These are phyloP conservation scores for Poeciliopsis retropinna DNA, from an alignment of 2,113 vertebrate species.

Conservation along the genomic window DNA sequence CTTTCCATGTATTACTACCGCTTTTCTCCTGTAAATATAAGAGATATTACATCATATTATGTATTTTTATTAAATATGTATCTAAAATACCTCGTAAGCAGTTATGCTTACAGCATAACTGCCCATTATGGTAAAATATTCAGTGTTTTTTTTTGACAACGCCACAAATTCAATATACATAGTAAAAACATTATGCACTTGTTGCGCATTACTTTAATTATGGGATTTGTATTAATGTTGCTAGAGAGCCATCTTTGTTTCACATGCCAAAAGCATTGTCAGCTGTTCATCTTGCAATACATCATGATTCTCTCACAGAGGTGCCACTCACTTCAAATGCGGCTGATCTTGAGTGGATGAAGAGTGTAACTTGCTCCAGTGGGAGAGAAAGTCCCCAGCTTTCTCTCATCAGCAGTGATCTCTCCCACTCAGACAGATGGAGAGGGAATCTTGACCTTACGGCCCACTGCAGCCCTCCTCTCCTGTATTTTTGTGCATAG, in stretches of 20 bases:
- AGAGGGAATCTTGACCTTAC: conserved; percentile 24
- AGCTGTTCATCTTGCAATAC: conserved; percentile 10
- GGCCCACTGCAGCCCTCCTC: background rate
- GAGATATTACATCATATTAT: background rate
- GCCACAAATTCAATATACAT: background rate
- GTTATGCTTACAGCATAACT: background rate
- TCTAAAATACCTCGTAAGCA: background rate
- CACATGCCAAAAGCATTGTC: background rate
- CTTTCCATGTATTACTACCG: background rate
- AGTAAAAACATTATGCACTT: background rate
- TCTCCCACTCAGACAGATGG: conserved; percentile 12
- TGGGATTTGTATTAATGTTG: conserved; percentile 5
- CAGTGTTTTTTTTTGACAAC: background rate
- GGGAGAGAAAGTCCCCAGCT: conserved; percentile 16
- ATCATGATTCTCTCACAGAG: conserved; percentile 30
- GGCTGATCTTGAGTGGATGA: conserved; percentile 41
- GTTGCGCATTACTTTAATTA: background rate
- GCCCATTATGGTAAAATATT: background rate
- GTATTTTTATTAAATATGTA: background rate
- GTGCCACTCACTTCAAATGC: conserved; percentile 24
- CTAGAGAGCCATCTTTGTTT: background rate
- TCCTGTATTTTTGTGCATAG: conserved; percentile 1
- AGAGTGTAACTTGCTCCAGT: conserved; percentile 25
- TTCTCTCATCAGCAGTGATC: conserved; percentile 24
- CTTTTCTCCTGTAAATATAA: background rate